phyloP scores from a whole-genome alignment of 37 sponge, comb jelly and placozoan genomes.

The Crambe crambe region DNA sequence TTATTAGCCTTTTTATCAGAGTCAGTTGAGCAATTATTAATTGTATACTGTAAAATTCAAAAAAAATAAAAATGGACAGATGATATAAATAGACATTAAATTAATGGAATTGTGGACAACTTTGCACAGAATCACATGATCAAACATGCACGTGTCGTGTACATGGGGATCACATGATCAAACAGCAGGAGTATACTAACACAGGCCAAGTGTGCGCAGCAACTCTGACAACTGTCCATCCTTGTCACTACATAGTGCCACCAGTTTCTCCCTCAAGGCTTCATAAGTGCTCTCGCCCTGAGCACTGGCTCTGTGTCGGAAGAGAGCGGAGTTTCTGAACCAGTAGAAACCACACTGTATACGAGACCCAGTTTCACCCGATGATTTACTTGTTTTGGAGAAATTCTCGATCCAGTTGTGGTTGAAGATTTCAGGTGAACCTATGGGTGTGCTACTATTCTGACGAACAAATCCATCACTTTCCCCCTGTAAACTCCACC shows the following conservation, averaged over 20 bases:
- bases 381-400: no score
- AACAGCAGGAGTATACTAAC: no score
- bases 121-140: no score
- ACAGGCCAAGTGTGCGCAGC: no score
- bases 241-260: background rate
- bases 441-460: background rate
- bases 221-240: background rate
- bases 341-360: slow-evolving; percentile 24
- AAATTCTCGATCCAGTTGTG: background rate
- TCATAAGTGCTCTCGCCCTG: background rate
- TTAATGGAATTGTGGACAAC: no score
- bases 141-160: no score
- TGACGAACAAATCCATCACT: background rate
- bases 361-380: background rate
- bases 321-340: slow-evolving; percentile 19
- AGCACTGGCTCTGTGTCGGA: background rate
- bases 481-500: background rate
- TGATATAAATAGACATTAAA: no score
- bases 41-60: no score
- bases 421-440: background rate
- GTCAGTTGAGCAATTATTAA: no score
- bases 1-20: no score
- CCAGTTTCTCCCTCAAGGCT: background rate
- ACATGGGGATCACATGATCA: no score
- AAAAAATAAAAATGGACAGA: no score